These are phyloP conservation scores for Himalopsyche tibetana DNA, from an alignment of 2,888 invertebrate genomes.

Conservation along the genomic window DNA sequence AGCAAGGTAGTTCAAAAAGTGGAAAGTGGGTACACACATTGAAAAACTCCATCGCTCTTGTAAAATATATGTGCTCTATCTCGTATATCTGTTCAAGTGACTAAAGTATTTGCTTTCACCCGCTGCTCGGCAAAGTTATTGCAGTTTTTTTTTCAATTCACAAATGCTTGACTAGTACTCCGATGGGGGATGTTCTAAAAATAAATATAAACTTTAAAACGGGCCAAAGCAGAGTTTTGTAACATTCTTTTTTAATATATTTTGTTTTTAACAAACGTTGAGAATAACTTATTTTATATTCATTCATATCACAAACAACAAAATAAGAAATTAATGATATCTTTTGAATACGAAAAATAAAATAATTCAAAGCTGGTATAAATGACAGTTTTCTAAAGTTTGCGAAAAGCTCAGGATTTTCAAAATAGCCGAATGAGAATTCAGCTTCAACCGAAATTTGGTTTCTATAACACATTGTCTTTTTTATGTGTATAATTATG, in stretches of 20 bases:
- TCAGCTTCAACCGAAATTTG: no score
- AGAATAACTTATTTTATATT: no score
- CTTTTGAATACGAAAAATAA: no score
- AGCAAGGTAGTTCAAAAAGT: not conserved
- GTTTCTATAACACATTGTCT: no score
- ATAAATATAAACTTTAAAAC: not conserved
- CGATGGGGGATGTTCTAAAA: not conserved
- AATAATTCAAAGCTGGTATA: no score
- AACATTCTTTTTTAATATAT: not conserved
- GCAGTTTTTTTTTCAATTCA: constrained; percentile 6
- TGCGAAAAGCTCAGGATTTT: no score
- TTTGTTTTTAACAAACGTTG: no score
- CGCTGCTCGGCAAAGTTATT: constrained; percentile 4
- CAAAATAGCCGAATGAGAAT: no score
- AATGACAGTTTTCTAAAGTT: no score
- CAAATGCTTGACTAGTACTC: constrained; percentile 16
- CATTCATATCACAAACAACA: no score
- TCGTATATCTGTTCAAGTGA: constrained; percentile 33
- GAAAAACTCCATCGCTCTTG: not conserved
- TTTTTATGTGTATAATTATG: no score
- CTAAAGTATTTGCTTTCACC: constrained; percentile 42
- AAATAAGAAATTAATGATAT: no score
- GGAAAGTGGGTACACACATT: not conserved
- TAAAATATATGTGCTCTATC: constrained; percentile 18
- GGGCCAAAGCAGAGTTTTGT: not conserved